A percentile compares a stretch with the other conserved stretches of the same genome.
Evolutionary conservation across 2,113 vertebrate species (phyloP).

Genomic region (Podarcis raffonei): DNA sequence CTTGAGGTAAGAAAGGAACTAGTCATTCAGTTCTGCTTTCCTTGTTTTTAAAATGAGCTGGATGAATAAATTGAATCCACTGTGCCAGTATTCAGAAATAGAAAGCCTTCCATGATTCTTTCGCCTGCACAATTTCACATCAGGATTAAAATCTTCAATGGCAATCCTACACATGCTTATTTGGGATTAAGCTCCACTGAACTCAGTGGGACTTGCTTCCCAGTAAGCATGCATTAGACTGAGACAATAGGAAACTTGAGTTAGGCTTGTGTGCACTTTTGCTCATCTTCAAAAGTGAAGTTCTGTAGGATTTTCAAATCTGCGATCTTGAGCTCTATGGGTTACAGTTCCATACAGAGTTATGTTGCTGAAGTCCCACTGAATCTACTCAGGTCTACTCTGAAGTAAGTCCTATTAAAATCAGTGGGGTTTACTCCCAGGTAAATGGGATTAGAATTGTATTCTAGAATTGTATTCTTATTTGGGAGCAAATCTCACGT

Average conservation of each 20-base stretch:
- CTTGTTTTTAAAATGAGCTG: not conserved
- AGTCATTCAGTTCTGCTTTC: not conserved
- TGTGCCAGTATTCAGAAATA: not conserved
- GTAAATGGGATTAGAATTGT: too few relatives aligned
- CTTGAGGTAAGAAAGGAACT: conserved; percentile 80
- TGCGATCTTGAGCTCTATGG: too few relatives aligned
- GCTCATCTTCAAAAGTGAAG: not conserved
- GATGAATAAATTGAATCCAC: not conserved
- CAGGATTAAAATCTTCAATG: not conserved
- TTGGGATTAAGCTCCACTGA: not conserved
- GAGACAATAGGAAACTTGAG: not conserved
- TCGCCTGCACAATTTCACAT: not conserved
- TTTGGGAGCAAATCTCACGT: not conserved
- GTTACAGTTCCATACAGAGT: too few relatives aligned
- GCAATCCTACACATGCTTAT: not conserved
- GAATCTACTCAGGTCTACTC: too few relatives aligned
- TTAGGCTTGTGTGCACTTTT: too few relatives aligned
- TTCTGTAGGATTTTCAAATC: not conserved
- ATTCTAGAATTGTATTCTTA: too few relatives aligned
- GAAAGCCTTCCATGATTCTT: not conserved
- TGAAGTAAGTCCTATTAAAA: too few relatives aligned
- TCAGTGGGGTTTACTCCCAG: too few relatives aligned
- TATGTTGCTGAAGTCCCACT: not conserved
- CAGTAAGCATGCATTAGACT: not conserved
- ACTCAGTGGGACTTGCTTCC: not conserved